phyloP scores from a whole-genome alignment of 2,113 vertebrate genomes.

The Polypterus bichir region DNA sequence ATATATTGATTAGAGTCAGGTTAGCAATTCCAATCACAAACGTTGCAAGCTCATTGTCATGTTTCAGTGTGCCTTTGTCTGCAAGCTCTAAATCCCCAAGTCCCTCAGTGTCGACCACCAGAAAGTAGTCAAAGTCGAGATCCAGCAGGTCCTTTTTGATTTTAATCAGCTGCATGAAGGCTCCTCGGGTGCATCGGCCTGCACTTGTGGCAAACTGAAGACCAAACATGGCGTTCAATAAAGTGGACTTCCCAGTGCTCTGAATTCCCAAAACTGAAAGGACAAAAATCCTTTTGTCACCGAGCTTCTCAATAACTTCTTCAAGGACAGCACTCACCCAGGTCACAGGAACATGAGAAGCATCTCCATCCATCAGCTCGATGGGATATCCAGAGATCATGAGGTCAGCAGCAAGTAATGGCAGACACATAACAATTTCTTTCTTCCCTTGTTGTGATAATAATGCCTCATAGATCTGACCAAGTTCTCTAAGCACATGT shows the following conservation, averaged over 20 bases:
- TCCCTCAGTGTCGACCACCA: conserved; percentile 46
- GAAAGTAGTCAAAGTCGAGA: conserved; percentile 32
- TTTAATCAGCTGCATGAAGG: conserved; percentile 34
- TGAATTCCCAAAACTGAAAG: conserved; percentile 40
- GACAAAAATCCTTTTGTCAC: conserved; percentile 38
- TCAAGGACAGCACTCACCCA: conserved; percentile 40
- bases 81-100: conserved; percentile 30
- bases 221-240: conserved; percentile 41
- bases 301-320: conserved; percentile 28
- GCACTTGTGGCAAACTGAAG: conserved; percentile 31
- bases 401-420: conserved; percentile 31
- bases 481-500: conserved; percentile 52
- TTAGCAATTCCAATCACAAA: conserved; percentile 46
- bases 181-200: conserved; percentile 29
- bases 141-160: conserved; percentile 20
- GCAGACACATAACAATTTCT: conserved; percentile 1
- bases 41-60: conserved; percentile 44
- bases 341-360: conserved; percentile 33
- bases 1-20: conserved; percentile 41
- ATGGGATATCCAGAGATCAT: conserved; percentile 35
- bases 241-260: conserved; percentile 37
- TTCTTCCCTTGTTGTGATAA: neutral
- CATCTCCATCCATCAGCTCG: conserved; percentile 47
- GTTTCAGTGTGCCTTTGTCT: conserved; percentile 24
- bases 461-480: conserved; percentile 56